Evolutionary conservation across 2,888 invertebrate genomes (phyloP).

Genomic region (Nomada flava): DNA sequence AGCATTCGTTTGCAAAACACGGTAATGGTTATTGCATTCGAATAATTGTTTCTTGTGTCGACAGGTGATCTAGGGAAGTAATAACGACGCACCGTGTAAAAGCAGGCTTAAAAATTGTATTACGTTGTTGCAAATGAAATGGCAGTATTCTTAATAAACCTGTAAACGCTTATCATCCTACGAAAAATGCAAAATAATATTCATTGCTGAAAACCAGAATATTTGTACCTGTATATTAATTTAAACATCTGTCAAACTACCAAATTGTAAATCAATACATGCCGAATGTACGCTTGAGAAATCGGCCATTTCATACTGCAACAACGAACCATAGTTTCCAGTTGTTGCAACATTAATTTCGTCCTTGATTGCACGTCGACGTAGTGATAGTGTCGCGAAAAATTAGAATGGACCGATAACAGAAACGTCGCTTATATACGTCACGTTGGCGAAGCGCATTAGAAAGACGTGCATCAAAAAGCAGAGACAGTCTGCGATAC

Average conservation of each 20-base stretch:
- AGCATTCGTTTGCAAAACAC: background rate
- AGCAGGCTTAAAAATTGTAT: conserved; percentile 3
- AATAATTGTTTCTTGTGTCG: conserved; percentile 12
- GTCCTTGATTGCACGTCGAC: background rate
- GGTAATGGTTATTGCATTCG: conserved; percentile 7
- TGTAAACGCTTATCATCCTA: too few species aligned
- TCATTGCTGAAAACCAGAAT: too few species aligned
- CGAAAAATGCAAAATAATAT: too few species aligned
- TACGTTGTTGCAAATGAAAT: too few species aligned
- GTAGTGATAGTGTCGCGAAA: conserved; percentile 22
- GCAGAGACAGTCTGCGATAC: conserved; percentile 23
- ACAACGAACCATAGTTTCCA: conserved; percentile 14
- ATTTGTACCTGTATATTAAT: too few species aligned
- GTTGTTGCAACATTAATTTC: conserved; percentile 11
- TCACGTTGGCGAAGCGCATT: conserved; percentile 15
- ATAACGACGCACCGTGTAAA: conserved; percentile 13
- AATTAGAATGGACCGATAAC: conserved; percentile 11
- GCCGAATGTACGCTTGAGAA: too few species aligned
- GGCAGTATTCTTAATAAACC: too few species aligned
- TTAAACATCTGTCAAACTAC: too few species aligned
- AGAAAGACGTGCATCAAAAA: conserved; percentile 17
- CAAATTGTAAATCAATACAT: too few species aligned
- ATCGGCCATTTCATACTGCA: too few species aligned
- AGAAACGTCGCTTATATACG: conserved; percentile 8
- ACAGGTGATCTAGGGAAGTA: conserved; percentile 15